Evolutionary conservation across 2,888 invertebrate species (phyloP).

Genomic region (Lasius platythorax): DNA sequence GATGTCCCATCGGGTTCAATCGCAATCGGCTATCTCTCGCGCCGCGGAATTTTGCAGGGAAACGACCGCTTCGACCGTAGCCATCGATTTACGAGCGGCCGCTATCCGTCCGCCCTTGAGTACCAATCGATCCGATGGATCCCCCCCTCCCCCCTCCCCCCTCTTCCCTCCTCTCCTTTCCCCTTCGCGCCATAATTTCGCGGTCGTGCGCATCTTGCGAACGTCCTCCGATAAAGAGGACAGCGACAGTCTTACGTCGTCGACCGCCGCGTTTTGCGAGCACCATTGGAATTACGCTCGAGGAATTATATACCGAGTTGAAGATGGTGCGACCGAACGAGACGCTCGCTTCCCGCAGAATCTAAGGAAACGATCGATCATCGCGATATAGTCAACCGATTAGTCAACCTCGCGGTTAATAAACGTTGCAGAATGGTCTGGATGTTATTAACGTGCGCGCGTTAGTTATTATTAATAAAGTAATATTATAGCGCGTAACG

Average conservation of each 20-base stretch:
- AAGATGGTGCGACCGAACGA: conserved; percentile 1
- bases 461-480: conserved; percentile 55
- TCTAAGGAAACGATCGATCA: conserved; percentile 47
- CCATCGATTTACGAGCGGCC: conserved; percentile 70
- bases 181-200: conserved; percentile 53
- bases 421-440: conserved; percentile 6
- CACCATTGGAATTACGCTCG: conserved; percentile 1
- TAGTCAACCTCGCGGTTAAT: conserved; percentile 2
- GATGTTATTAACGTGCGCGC: conserved; percentile 48
- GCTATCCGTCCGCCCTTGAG: conserved; percentile 70
- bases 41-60: conserved; percentile 76
- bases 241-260: conserved; percentile 1
- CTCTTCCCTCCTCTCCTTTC: background rate
- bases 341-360: conserved; percentile 19
- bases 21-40: conserved; percentile 80
- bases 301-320: background rate
- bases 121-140: conserved; percentile 66
- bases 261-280: conserved; percentile 17
- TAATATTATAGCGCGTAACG: conserved; percentile 18
- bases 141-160: conserved; percentile 31
- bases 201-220: conserved; percentile 41
- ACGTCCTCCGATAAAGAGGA: conserved; percentile 57
- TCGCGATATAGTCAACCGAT: conserved; percentile 3
- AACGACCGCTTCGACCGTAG: conserved; percentile 70
- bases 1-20: conserved; percentile 83